Base-by-base conservation (phyloP, 2,113 vertebrate genomes). In the Polypterus senegalus region DNA sequence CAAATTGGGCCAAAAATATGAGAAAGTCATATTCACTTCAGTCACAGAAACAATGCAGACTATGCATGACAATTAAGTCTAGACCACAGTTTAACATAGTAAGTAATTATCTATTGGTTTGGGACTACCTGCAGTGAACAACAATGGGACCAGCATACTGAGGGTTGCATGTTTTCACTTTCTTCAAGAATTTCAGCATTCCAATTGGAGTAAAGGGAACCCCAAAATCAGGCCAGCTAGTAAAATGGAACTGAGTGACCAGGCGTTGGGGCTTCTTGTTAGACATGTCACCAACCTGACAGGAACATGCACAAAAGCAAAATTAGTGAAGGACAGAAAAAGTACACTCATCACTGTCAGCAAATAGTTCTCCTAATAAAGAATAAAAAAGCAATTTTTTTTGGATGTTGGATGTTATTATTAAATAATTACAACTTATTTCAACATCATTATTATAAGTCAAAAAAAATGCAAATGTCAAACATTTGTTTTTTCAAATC, bases 151-250 rank as follows among this genome's bases (percentile, higher is more conserved):
- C 96, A 9, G 94, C 92, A 3, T 94, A 98, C 46, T 90, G 88
- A 3, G 96, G 94, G 58, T 98, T 98, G 72, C 82, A 97, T 3
- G 79, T 86, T 76, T 98, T 98, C 72, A 97, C 96, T 73, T 98
- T 98, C 84, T 98, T 98, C 47, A 98, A 79, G 82, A 98, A 98
- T 77, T 98, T 99, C 54, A 99, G 87, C 96, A 98, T 98, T 56
- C 94, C 94, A 0, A 99, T 97, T 2, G 93, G 94, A 51, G 96
- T 97, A 74, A 98, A 98, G 66, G 94, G 94, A 7, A 98, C 94
- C 65, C 96, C 96, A 0, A 98, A 98, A 70, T 98, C 94, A 0
- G 94, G 96, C 94, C 96, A 98, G 84, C 94, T 98, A 79, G 96
- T 98, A 75, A 98, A 97, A 77, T 98, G 94, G 79, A 98, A 98